Percentiles rank a stretch among this genome's conserved stretches.
phyloP scores from a whole-genome alignment of 2,888 invertebrate genomes.

The Calameuta idolon region DNA sequence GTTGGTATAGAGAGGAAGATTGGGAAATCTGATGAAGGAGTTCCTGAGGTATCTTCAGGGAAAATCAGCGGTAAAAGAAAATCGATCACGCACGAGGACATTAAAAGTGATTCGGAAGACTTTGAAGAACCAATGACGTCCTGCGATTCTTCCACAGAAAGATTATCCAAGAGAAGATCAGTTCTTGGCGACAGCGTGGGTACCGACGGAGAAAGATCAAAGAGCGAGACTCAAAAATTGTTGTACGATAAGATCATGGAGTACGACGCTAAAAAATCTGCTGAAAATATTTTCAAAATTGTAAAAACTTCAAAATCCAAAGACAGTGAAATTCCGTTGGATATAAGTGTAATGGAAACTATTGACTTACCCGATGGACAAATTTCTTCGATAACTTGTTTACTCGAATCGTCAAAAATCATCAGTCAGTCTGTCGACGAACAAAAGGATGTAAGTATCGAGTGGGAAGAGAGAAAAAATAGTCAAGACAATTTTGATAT shows the following conservation, averaged over 20 bases:
- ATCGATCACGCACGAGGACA: slow-evolving; percentile 11
- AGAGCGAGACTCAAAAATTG: neutral
- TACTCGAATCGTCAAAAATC: neutral
- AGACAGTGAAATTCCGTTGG: neutral
- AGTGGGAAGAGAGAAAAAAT: neutral
- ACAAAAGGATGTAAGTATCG: neutral
- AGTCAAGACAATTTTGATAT: neutral
- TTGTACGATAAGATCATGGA: neutral
- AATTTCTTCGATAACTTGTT: neutral
- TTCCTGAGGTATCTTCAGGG: neutral
- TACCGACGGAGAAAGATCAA: neutral
- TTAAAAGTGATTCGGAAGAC: slow-evolving; percentile 5
- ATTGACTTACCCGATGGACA: neutral
- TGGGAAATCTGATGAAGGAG: neutral
- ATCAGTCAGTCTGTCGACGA: neutral
- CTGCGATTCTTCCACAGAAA: neutral
- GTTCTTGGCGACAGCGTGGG: neutral
- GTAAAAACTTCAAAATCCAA: neutral
- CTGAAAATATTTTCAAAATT: neutral
- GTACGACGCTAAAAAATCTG: neutral
- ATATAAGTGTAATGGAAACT: neutral
- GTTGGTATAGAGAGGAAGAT: neutral
- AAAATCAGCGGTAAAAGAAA: slow-evolving; percentile 20
- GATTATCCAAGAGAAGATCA: slow-evolving; percentile 18
- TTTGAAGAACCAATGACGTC: neutral